Percentiles rank a stretch among this genome's conserved stretches.
phyloP scores from a whole-genome alignment of 2,888 invertebrate genomes.

The Lordiphosa andalusiaca region DNA sequence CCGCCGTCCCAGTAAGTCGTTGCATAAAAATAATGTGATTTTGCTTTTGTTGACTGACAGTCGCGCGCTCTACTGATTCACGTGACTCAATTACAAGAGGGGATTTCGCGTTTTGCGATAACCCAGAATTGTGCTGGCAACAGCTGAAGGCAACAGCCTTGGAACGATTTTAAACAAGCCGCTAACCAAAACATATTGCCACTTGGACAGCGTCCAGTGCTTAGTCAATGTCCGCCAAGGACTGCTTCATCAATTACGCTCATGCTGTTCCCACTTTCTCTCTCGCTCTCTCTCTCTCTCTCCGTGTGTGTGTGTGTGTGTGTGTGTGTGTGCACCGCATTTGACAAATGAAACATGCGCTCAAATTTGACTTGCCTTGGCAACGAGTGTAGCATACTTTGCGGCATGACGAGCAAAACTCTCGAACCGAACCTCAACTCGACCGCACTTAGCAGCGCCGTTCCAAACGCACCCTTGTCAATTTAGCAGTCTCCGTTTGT shows the following conservation, averaged over 20 bases:
- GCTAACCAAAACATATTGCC: constrained; percentile 52
- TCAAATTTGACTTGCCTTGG: constrained; percentile 46
- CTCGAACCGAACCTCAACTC: constrained; percentile 16
- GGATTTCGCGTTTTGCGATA: constrained; percentile 24
- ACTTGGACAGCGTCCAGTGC: constrained; percentile 54
- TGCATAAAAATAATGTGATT: constrained; percentile 38
- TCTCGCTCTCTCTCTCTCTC: no score
- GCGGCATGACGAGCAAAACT: constrained; percentile 12
- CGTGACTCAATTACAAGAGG: constrained; percentile 67
- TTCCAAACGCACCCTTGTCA: constrained; percentile 56
- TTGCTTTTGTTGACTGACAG: constrained; percentile 36
- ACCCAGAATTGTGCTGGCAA: neutral
- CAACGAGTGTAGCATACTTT: constrained; percentile 16
- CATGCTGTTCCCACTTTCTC: constrained; percentile 12
- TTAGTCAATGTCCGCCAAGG: constrained; percentile 62
- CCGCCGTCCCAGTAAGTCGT: neutral
- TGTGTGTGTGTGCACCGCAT: constrained; percentile 24
- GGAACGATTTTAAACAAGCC: constrained; percentile 39
- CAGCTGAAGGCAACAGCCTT: constrained; percentile 16
- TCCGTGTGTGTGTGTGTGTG: constrained; percentile 7
- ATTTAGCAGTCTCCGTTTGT: constrained; percentile 29
- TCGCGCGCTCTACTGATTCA: constrained; percentile 55
- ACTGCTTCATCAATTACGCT: constrained; percentile 68
- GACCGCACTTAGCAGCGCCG: constrained; percentile 46
- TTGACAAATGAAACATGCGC: constrained; percentile 69